Base-by-base conservation (phyloP, 2,797 vertebrate genomes). In the Hafferia zeledoni region DNA sequence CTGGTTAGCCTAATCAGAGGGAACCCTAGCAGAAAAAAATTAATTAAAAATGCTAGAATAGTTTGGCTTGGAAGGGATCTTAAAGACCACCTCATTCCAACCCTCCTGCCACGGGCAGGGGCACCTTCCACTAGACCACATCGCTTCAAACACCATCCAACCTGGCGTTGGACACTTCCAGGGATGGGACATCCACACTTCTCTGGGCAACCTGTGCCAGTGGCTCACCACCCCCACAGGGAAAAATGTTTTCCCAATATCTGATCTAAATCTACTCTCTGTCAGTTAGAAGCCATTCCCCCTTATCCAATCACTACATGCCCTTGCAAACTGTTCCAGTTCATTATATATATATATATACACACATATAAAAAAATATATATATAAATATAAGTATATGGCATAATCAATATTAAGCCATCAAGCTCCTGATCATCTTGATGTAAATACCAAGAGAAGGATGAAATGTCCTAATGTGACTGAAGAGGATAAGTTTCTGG, bases 121-220 rank as follows among this genome's bases (percentile, higher is more conserved):
- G 24, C 39, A 47, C 5, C 15, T 83, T 35, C 30, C 59, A 71
- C 25, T 28, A 7, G 3, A 4, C 33, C 59, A 27, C 17, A 35
- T 1, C 25, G 50, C 49, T 70, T 14, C n/a, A 70, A n/a, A 3
- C 8, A 16, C 28, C 0, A 0, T n/a, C 56, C 49, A 50, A 0
- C 8, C 14, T 31, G 44, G 24, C 24, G 28, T 83, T 50, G 24
- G 8, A 27, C 19, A 11, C 11, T 77, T 9, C 20, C 57, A 70
- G 37, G 20, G 28, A 39, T 57, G 37, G 5, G 17, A 8, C 44
- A 64, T 8, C 37, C 71, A 64, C 50, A 57, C 13, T 70, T 11
- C 17, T 46, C 17, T 63, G 56, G 23, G 23, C 9, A 43, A 0
- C 16, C 23, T 57, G 23, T 83, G 50, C 70, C 43, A 44, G 31